Evolutionary conservation across 2,113 vertebrate species (phyloP).

Genomic region (Aix galericulata): DNA sequence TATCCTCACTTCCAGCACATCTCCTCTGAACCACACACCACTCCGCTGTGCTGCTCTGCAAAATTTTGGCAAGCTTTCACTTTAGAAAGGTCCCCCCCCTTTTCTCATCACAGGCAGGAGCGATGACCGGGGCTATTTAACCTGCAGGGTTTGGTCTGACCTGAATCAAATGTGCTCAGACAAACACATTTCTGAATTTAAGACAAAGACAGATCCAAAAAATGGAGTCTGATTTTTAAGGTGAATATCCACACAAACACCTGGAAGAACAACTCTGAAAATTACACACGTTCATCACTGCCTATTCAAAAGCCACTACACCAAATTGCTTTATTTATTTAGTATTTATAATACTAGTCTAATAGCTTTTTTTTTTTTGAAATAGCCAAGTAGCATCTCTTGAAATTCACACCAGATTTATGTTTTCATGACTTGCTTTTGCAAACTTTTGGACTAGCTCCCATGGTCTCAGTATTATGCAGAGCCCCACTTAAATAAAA

Average conservation of each 20-base stretch:
- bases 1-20: slow-evolving; percentile 63
- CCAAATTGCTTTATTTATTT: neutral
- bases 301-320: neutral
- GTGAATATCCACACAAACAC: neutral
- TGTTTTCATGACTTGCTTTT: neutral
- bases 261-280: neutral
- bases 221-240: neutral
- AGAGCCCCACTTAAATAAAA: neutral
- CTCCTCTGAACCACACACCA: slow-evolving; percentile 41
- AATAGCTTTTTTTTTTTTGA: neutral
- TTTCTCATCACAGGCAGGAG: slow-evolving; percentile 4
- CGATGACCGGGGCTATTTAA: neutral
- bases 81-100: slow-evolving; percentile 19
- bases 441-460: neutral
- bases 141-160: neutral
- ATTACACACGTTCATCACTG: neutral
- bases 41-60: neutral
- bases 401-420: neutral
- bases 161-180: neutral
- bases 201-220: slow-evolving; percentile 2
- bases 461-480: neutral
- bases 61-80: neutral
- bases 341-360: neutral
- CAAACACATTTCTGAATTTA: neutral
- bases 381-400: neutral